A percentile compares a stretch with the other conserved stretches of the same genome.
Conservation (phyloP, 1,140 invertebrate genomes). For the Heliconius nattereri region DNA sequence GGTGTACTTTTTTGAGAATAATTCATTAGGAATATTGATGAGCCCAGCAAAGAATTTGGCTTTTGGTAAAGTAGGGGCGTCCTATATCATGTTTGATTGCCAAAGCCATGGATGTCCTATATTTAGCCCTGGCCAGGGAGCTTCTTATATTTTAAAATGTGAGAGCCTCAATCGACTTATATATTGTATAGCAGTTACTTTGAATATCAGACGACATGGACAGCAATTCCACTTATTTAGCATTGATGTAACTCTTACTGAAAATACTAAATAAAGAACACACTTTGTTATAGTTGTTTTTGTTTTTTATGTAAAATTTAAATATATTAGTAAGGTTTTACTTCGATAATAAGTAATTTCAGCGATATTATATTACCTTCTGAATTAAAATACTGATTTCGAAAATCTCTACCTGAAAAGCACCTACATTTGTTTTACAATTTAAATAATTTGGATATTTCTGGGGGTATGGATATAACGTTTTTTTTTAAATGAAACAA, state of each 20-base stretch:
- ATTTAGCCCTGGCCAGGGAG: conserved; percentile 81
- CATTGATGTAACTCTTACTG: conserved; percentile 51
- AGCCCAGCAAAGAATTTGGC: conserved; percentile 80
- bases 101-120: conserved; percentile 82
- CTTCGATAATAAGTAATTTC: background rate
- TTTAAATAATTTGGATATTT: no score
- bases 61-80: conserved; percentile 81
- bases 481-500: no score
- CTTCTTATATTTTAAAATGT: conserved; percentile 82
- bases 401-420: no score
- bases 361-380: no score
- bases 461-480: no score
- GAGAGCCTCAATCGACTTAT: conserved; percentile 83
- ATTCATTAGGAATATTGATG: conserved; percentile 79
- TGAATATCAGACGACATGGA: conserved; percentile 76
- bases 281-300: background rate
- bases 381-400: no score
- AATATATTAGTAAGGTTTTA: background rate
- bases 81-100: conserved; percentile 85
- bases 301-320: background rate
- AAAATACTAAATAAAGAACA: conserved; percentile 62
- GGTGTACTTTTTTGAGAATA: conserved; percentile 82
- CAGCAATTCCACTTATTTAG: conserved; percentile 71
- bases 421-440: no score
- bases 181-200: conserved; percentile 81